Evolutionary conservation across 2,113 vertebrate genomes (phyloP).

Genomic region (Mormoops blainvillei): DNA sequence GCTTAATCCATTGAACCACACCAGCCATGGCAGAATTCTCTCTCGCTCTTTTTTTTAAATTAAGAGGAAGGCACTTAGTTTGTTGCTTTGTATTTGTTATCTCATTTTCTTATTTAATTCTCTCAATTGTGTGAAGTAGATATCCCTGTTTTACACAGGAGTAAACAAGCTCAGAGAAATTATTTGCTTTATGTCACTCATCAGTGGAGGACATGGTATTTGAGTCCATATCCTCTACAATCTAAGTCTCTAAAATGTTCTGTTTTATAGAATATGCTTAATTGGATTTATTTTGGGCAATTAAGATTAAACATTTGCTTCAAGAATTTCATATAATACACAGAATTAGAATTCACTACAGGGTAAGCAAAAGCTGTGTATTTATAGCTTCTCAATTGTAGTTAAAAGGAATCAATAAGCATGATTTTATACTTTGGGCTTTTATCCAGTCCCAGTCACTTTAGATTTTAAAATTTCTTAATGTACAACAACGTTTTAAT

Average conservation of each 20-base stretch:
- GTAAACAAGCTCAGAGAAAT: background rate
- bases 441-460: constrained; percentile 1
- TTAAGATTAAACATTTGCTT: background rate
- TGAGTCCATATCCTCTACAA: background rate
- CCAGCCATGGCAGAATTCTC: too few relatives aligned
- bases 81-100: background rate
- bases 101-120: background rate
- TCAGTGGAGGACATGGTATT: background rate
- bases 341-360: background rate
- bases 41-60: background rate
- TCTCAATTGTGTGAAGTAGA: background rate
- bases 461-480: constrained; percentile 28
- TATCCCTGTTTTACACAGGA: background rate
- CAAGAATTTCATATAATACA: background rate
- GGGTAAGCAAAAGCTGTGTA: background rate
- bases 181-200: background rate
- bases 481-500: background rate
- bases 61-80: background rate
- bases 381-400: background rate
- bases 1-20: too few relatives aligned
- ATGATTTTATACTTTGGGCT: background rate
- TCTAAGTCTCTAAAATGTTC: background rate
- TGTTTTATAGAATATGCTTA: background rate
- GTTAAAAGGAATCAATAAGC: background rate
- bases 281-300: background rate